Evolutionary conservation across 2,888 invertebrate species (phyloP), one percentile per base, ranked within the genome.

Genomic region (Drosophila imparisetae): DNA sequence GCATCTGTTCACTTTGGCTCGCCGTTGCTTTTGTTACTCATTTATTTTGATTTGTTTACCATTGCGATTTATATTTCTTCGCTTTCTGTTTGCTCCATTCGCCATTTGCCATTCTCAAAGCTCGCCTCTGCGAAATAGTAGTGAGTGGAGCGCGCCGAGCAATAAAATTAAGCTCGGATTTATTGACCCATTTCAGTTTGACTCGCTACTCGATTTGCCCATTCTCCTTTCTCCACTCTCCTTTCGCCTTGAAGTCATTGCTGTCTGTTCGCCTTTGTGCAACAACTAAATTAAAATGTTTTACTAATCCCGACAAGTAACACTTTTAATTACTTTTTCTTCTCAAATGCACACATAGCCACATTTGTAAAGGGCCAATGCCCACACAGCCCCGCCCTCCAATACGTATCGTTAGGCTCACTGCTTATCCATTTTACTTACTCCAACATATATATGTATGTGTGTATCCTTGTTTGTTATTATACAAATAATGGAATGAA

Each of bases 11-110:
- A 63, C 68, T 80, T 52, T n/a, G n/a, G 29, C 29, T 42, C 36
- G 55, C 72, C 42, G 32, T 57, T 70, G 80, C 88, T 77, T 88
- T 87, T 90, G 90, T 88, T 90, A 86, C 86, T 87, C 86, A 90
- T 87, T 87, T 87, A 90, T 87, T 87, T 90, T 87, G 90, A 87
- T 87, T 87, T 87, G 86, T 87, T 87, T 87, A 90, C 89, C 75
- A 87, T 90, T 87, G 82, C 86, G 89, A 87, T 88, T 87, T 87
- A 90, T 87, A 89, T 89, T 87, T 86, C 74, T 87, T 80, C 87
- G 79, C 69, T 72, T 80, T 80, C 66, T 61, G 63, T 52, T 64
- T 48, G 42, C 63, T 29, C 59, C 54, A 8, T 21, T 36, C 21
- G 27, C 45, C 54, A 8, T 21, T 42, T 21, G 27, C 50, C 32